Percentiles rank a stretch among this genome's conserved stretches.
phyloP scores from a whole-genome alignment of 64 coral and sea anemone genomes.

The Trachythela sp. region DNA sequence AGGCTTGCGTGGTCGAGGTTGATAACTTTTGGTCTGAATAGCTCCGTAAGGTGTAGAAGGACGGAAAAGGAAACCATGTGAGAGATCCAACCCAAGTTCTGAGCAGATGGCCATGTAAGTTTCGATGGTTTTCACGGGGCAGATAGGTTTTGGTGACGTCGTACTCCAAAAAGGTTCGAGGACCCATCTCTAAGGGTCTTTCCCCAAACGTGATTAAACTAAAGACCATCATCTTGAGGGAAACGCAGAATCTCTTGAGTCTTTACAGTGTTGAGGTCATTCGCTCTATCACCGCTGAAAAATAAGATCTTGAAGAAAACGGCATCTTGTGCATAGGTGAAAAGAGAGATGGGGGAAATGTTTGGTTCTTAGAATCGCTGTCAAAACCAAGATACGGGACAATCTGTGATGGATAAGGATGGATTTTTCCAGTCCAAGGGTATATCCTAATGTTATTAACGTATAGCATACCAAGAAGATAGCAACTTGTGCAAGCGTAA shows the following conservation, averaged over 20 bases:
- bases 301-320: slow-evolving; percentile 25
- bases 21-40: too few relatives aligned
- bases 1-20: too few relatives aligned
- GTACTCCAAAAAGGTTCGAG: too few relatives aligned
- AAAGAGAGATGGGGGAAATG: neutral
- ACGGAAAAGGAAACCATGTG: too few relatives aligned
- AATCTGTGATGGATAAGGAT: neutral
- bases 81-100: neutral
- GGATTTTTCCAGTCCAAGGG: neutral
- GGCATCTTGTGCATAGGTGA: slow-evolving; percentile 14
- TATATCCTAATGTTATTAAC: neutral
- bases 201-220: too few relatives aligned
- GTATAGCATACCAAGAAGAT: slow-evolving; percentile 3
- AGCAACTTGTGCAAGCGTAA: neutral
- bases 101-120: too few relatives aligned
- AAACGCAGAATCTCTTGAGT: too few relatives aligned
- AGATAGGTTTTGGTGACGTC: too few relatives aligned
- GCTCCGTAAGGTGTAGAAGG: too few relatives aligned
- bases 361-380: neutral
- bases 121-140: too few relatives aligned
- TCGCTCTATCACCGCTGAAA: neutral
- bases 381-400: neutral
- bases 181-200: too few relatives aligned
- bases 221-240: too few relatives aligned
- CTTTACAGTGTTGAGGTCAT: slow-evolving; percentile 3